Conservation (phyloP, 2,797 vertebrate genomes). For the Rousettus madagascariensis region DNA sequence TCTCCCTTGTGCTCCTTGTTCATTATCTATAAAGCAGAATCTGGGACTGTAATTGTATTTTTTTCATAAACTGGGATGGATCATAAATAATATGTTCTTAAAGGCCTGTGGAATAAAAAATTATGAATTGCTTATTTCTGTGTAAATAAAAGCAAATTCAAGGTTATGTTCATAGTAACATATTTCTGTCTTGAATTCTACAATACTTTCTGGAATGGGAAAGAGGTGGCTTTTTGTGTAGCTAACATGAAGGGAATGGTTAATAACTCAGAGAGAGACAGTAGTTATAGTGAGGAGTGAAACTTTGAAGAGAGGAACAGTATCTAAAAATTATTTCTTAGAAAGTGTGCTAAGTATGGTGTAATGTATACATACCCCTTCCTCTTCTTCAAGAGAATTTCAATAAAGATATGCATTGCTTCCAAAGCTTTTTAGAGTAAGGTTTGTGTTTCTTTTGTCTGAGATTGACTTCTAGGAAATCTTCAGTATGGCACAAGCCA, state of each 20-base stretch:
- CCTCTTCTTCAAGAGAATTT: not conserved
- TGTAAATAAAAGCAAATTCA: not conserved
- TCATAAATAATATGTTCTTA: constrained; percentile 14
- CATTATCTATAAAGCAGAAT: not conserved
- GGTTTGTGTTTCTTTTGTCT: not conserved
- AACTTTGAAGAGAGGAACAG: not conserved
- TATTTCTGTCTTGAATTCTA: not conserved
- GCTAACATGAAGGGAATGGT: not conserved
- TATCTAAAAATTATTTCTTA: not conserved
- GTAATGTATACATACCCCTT: not conserved
- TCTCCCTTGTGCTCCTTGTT: not conserved
- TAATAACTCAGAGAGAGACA: not conserved
- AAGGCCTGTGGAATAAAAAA: not conserved
- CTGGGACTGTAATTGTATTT: not conserved
- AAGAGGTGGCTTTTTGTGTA: not conserved
- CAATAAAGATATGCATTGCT: not conserved
- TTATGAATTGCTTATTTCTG: not conserved
- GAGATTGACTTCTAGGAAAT: not conserved
- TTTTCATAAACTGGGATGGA: not conserved
- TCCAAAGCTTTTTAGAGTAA: not conserved
- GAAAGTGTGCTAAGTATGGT: not conserved
- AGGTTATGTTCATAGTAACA: not conserved
- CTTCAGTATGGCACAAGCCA: not conserved
- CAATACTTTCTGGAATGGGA: not conserved
- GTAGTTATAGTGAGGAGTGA: not conserved